phyloP scores from a whole-genome alignment of 2,113 vertebrate species.

The Caretta caretta region DNA sequence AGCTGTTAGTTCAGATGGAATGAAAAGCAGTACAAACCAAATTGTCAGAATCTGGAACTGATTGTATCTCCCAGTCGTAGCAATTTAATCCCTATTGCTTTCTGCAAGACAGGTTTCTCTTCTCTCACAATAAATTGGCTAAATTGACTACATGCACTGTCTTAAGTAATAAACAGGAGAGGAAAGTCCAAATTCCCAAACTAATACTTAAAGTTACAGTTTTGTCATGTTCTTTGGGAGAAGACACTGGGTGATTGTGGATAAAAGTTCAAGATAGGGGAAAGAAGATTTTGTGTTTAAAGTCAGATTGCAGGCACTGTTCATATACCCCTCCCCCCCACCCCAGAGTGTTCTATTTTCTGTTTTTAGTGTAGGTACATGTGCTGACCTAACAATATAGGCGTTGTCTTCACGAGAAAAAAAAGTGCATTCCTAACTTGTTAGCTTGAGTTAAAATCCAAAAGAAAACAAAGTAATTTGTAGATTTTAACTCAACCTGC shows the following conservation, averaged over 20 bases:
- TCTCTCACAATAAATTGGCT: neutral
- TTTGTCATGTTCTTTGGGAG: neutral
- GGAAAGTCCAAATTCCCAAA: neutral
- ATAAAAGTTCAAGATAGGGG: neutral
- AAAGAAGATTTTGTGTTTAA: neutral
- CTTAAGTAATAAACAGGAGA: neutral
- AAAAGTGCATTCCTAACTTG: neutral
- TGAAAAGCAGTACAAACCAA: neutral
- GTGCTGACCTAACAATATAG: neutral
- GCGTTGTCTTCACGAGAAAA: neutral
- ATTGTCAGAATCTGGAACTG: neutral
- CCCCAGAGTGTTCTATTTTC: neutral
- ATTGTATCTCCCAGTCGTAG: neutral
- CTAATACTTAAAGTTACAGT: neutral
- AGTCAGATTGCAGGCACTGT: rapidly evolving
- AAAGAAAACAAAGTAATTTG: neutral
- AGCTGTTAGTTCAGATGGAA: neutral
- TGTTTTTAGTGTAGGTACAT: neutral
- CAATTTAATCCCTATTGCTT: neutral
- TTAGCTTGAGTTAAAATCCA: neutral
- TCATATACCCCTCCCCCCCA: neutral
- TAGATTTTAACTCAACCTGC: neutral
- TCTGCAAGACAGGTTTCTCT: neutral
- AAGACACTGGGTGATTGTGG: neutral
- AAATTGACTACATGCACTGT: neutral